These are phyloP conservation scores for Leptinotarsa peninsularis DNA, from an alignment of 2,888 invertebrate species.

Conservation along the genomic window DNA sequence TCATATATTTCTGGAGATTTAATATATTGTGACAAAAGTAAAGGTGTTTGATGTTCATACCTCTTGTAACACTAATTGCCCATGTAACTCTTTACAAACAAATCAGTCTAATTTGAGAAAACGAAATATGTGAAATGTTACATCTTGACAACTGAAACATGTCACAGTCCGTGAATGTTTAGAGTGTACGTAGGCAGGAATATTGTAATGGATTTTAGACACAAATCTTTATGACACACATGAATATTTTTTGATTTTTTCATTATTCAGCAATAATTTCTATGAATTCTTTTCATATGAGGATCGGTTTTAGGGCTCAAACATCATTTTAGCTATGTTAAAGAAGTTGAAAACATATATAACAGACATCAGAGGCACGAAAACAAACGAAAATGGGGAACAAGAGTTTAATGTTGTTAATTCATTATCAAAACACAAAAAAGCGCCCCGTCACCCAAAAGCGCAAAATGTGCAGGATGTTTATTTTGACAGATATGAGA, in stretches of 20 bases:
- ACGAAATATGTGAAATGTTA: conserved; percentile 51
- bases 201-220: neutral
- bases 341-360: too few relatives aligned
- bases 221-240: too few relatives aligned
- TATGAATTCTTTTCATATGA: too few relatives aligned
- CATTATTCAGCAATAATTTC: too few relatives aligned
- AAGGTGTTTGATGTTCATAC: conserved; percentile 42
- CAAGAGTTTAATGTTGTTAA: too few relatives aligned
- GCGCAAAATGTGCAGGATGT: conserved; percentile 30
- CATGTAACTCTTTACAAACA: conserved; percentile 53
- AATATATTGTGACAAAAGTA: conserved; percentile 28
- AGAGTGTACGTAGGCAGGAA: neutral
- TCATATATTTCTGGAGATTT: neutral
- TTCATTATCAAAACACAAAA: too few relatives aligned
- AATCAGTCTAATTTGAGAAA: conserved; percentile 55
- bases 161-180: neutral
- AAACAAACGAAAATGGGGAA: too few relatives aligned
- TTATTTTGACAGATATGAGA: conserved; percentile 40
- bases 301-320: too few relatives aligned
- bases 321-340: too few relatives aligned
- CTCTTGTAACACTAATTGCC: conserved; percentile 57
- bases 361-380: too few relatives aligned
- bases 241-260: too few relatives aligned
- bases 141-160: neutral
- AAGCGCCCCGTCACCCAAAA: too few relatives aligned